Evolutionary conservation across 2,113 vertebrate genomes (phyloP).

Genomic region (Sitta europaea): DNA sequence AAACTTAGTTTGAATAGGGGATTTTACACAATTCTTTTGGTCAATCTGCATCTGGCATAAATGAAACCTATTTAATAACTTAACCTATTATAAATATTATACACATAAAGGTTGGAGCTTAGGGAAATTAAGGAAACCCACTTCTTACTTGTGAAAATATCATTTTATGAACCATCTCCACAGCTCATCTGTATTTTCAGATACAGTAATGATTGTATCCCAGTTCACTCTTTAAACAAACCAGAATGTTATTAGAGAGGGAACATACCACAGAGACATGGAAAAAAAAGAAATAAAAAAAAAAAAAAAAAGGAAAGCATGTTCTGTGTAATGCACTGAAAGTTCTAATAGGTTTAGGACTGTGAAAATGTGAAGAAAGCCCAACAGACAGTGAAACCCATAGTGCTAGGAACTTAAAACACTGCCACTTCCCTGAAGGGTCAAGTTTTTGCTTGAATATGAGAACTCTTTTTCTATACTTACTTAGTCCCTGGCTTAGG

Average conservation of each 20-base stretch:
- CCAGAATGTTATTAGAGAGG: neutral
- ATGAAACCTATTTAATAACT: neutral
- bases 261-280: neutral
- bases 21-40: neutral
- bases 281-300: too few species aligned
- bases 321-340: neutral
- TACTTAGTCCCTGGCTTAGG: neutral
- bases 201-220: neutral
- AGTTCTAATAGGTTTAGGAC: neutral
- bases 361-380: neutral
- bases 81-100: neutral
- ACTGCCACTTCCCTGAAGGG: neutral
- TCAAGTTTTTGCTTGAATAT: neutral
- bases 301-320: neutral
- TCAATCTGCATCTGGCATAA: neutral
- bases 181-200: neutral
- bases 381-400: neutral
- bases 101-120: neutral
- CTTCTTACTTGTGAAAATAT: neutral
- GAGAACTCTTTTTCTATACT: neutral
- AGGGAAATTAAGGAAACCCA: neutral
- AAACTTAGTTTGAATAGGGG: neutral
- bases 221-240: constrained; percentile 9
- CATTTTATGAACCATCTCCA: neutral
- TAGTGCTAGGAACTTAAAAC: neutral